Conservation (phyloP, 1,140 invertebrate species). For the Elysia chlorotica region DNA sequence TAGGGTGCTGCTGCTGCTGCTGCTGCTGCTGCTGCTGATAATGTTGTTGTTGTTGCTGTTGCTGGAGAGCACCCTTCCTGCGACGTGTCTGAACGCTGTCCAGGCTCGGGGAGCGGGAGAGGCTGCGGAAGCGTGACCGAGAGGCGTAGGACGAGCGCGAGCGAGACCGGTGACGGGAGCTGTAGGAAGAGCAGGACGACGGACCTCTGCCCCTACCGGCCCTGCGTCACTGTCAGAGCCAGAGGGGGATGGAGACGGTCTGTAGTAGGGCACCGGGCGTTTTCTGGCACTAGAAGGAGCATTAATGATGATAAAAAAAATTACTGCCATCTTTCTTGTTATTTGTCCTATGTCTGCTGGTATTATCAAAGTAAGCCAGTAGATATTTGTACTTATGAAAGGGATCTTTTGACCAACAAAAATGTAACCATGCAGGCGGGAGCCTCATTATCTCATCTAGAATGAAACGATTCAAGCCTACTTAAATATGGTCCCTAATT, state of each 20-base stretch:
- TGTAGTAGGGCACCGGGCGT: conserved; percentile 85
- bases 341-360: no score
- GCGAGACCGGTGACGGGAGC: no score
- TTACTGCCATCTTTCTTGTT: no score
- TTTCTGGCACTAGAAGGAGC: conserved; percentile 88
- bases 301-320: no score
- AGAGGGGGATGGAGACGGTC: conserved; percentile 77
- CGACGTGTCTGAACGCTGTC: conserved; percentile 14
- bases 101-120: conserved; percentile 24
- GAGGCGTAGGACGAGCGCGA: conserved; percentile 25
- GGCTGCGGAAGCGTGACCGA: conserved; percentile 30
- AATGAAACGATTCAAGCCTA: no score
- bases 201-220: conserved; percentile 1
- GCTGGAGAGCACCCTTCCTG: background rate
- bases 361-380: no score
- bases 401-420: no score
- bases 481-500: no score
- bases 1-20: background rate
- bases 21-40: background rate
- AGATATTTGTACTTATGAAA: no score
- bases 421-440: no score
- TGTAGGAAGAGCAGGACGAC: no score
- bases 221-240: conserved; percentile 38
- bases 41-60: conserved; percentile 1
- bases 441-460: no score